These are phyloP conservation scores for Lanius collurio DNA, from an alignment of 2,113 vertebrate genomes.

Conservation along the genomic window DNA sequence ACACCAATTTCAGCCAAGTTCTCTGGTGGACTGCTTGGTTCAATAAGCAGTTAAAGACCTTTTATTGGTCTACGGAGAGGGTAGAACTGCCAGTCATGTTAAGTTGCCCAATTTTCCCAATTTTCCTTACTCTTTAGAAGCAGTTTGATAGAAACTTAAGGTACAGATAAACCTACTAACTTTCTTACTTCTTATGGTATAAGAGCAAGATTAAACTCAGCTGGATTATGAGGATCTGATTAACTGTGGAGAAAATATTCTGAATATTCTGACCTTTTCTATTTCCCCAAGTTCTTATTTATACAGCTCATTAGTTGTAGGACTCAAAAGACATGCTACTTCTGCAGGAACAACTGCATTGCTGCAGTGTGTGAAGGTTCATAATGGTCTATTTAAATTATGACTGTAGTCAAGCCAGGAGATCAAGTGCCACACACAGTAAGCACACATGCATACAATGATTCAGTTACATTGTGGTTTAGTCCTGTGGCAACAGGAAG, in stretches of 20 bases:
- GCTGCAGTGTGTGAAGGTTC: not conserved
- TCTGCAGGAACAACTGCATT: not conserved
- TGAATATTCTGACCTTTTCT: not conserved
- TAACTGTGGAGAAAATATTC: not conserved
- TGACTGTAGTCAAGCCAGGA: not conserved
- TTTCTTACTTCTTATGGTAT: not conserved
- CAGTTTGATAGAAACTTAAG: not conserved
- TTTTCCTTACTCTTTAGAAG: not conserved
- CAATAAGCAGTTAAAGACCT: not conserved
- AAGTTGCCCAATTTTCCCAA: fast-evolving
- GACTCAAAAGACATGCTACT: not conserved
- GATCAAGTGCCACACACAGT: not conserved
- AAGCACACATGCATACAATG: not conserved
- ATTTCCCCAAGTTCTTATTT: not conserved
- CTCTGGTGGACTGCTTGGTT: not conserved
- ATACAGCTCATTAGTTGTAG: not conserved
- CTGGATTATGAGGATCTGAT: not conserved
- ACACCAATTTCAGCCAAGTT: not conserved
- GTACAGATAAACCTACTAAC: not conserved
- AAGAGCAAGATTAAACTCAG: not conserved
- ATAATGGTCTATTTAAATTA: not conserved
- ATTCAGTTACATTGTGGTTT: not conserved
- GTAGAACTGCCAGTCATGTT: not conserved
- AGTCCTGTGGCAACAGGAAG: not conserved
- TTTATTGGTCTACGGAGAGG: not conserved